phyloP scores from a whole-genome alignment of 2,888 invertebrate species.

The Xanthostigma xanthostigma region DNA sequence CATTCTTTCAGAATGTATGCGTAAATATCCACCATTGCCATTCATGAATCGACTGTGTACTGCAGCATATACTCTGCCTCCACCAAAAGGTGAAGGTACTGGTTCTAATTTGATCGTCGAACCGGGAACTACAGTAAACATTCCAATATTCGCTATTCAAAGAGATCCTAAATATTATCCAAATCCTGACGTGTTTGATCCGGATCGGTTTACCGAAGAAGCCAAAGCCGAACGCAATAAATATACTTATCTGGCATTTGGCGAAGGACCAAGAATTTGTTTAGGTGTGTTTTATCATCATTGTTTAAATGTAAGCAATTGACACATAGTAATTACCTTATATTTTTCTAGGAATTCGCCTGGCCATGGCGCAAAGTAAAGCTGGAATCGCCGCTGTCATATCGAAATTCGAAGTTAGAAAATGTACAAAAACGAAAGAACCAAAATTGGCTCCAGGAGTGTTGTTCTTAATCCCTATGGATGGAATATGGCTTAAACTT shows the following conservation, averaged over 20 bases:
- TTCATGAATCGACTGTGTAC: conserved; percentile 17
- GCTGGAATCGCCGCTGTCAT: too few relatives aligned
- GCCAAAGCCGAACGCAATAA: too few relatives aligned
- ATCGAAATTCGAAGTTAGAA: too few relatives aligned
- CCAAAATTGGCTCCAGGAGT: too few relatives aligned
- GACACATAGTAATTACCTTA: too few relatives aligned
- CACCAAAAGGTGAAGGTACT: conserved; percentile 9
- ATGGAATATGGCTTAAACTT: too few relatives aligned
- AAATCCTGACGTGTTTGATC: conserved; percentile 1
- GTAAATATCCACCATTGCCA: conserved; percentile 20
- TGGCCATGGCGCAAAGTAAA: too few relatives aligned
- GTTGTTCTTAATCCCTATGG: too few relatives aligned
- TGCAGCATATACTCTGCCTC: conserved; percentile 14
- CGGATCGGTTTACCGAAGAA: not conserved
- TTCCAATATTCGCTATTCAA: not conserved
- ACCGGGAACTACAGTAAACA: not conserved
- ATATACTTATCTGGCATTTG: not conserved
- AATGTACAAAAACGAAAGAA: too few relatives aligned
- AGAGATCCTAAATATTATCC: conserved; percentile 1
- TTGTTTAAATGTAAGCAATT: too few relatives aligned
- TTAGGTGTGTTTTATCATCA: not conserved
- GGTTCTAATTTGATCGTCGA: conserved; percentile 3
- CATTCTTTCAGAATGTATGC: conserved; percentile 18
- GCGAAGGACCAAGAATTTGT: not conserved
- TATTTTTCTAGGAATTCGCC: too few relatives aligned